These are phyloP conservation scores for Fistularia commersonii DNA, from an alignment of 2,797 vertebrate genomes.

Conservation along the genomic window DNA sequence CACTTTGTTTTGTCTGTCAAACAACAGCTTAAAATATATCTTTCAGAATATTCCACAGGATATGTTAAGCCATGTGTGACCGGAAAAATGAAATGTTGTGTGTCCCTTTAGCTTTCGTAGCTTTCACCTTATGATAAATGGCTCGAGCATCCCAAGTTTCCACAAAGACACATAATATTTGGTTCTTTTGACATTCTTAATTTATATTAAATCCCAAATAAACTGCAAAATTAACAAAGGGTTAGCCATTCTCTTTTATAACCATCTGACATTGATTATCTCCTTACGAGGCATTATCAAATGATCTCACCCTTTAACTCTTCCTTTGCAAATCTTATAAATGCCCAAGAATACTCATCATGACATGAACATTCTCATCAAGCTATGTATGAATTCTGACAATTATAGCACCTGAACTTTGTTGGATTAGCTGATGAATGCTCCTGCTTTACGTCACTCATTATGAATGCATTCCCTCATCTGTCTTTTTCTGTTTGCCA, in stretches of 20 bases:
- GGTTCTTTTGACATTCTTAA: no score
- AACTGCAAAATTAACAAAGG: not conserved
- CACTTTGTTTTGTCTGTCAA: no score
- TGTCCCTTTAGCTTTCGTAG: no score
- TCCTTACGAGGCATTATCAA: not conserved
- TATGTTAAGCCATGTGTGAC: no score
- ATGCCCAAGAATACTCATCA: not conserved
- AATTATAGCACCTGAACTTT: constrained; percentile 7
- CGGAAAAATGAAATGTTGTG: no score
- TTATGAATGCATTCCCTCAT: constrained; percentile 47
- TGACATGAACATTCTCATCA: not conserved
- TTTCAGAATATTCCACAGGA: no score
- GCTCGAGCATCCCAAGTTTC: no score
- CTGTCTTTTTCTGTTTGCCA: constrained; percentile 23
- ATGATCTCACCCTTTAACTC: not conserved
- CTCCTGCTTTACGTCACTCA: constrained; percentile 39
- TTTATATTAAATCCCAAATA: no score
- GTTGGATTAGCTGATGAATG: constrained; percentile 14
- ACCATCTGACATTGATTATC: not conserved
- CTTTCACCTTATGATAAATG: no score
- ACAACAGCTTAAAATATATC: no score
- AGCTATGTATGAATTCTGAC: not conserved
- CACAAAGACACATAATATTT: no score
- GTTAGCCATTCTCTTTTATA: not conserved
- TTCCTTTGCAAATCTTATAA: not conserved